Base-by-base conservation (phyloP, 2,888 invertebrate genomes). In the Andricus curvator region DNA sequence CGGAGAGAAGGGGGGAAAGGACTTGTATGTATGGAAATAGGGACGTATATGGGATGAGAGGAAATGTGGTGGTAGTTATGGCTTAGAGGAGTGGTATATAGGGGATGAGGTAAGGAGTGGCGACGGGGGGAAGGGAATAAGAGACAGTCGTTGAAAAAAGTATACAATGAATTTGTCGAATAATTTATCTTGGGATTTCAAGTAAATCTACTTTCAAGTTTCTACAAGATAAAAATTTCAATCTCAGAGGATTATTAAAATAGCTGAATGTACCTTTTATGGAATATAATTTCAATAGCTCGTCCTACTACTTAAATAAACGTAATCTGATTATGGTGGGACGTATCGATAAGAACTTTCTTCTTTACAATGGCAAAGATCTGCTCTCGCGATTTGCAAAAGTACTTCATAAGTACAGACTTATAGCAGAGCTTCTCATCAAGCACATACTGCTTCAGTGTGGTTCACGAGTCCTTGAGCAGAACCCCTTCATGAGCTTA, bases 401-500 rank as follows among this genome's bases (percentile, higher is more conserved):
- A 70, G 70, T 48, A 51, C 25, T 70, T 51, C 29, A 51, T 70
- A 20, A 70, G 70, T 48, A 70, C 29, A 48, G 70, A 29, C 48
- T 70, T 70, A 68, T 29, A 51, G 70, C 33, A 48, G 9, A 70
- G 70, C 20, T 70, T 70, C 48, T 51, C 51, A 70, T 70, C 29
- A 70, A 51, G 70, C 48, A 29, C 4, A 51, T 17, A 11, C 25
- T 29, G 51, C 70, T 51, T 29, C 70, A 51, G 22, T 70, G 17
- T 51, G 29, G 48, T 51, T 70, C 70, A 22, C 20, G 70, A 70
- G 51, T 70, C 48, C 70, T 51, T 70, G 70, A 70, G 51, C 29
- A 29, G 48, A 25, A 48, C 48, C 70, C 20, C 51, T 51, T 70
- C 51, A 74, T n/a, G 33, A 56, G 56, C 74, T 56, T 74, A 74